Base-by-base conservation (phyloP, 2,888 invertebrate genomes). In the Agrotis clavis region DNA sequence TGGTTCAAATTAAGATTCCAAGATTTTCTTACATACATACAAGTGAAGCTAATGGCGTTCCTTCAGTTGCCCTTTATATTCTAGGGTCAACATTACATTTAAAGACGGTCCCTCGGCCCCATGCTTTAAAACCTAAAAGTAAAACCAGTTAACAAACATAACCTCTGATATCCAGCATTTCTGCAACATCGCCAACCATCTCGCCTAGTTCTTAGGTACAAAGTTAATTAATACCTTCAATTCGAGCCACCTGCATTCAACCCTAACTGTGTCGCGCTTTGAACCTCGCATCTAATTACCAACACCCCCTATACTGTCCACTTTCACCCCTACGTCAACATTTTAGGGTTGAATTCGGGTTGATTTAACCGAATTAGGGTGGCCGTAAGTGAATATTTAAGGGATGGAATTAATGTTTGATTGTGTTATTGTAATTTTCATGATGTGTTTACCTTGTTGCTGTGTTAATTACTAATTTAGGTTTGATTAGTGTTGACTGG, bases 201-300 rank as follows among this genome's bases (percentile, higher is more conserved):
- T 62, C 66, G 62, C 73, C 69, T 25, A 35, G 54, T 59, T 73
- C 73, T 67, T 63, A 74, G 72, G 64, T 57, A 57, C 71, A 50
- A 71, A 81, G 72, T 74, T 81, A 85, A 85, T 85, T 85, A 85
- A 83, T 83, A 77, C 77, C 70, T 67, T 25, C 72, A 81, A 79
- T 81, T 75, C 77, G 53, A 57, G 67, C 75, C 74, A 77, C 70
- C 74, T 79, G 79, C 79, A 74, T 79, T 81, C 85, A 71, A 61
- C 67, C 75, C 69, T 71, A 81, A 84, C 64, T 77, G 71, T 83
- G 79, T 78, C 81, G 70, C 75, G 73, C 81, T 83, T 83, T 77
- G 62, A 81, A 71, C 74, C 63, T 72, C 64, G 77, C 70, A 77
- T 83, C 78, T 79, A 79, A 86, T 83, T 76, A 80, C 65, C 71